phyloP scores from a whole-genome alignment of 2,113 vertebrate genomes.

The Dromaius novaehollandiae region DNA sequence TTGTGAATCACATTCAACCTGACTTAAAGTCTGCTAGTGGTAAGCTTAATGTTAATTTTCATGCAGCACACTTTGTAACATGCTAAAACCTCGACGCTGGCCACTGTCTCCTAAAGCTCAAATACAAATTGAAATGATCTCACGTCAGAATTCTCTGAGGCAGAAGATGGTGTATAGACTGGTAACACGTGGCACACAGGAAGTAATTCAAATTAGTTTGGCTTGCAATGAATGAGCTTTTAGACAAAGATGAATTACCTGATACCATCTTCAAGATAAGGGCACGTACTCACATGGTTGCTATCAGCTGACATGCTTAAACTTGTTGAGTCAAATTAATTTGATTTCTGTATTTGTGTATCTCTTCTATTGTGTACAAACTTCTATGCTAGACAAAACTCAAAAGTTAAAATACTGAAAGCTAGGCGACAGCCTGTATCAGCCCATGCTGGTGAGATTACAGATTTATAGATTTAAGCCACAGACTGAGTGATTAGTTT shows the following conservation, averaged over 20 bases:
- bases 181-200: background rate
- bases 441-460: background rate
- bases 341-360: background rate
- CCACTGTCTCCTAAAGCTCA: background rate
- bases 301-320: background rate
- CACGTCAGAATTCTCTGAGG: background rate
- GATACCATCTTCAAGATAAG: background rate
- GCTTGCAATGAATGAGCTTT: background rate
- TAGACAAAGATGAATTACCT: background rate
- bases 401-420: background rate
- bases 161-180: background rate
- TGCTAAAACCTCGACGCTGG: background rate
- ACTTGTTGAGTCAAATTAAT: background rate
- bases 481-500: background rate
- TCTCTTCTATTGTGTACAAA: no score
- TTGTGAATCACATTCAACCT: conserved; percentile 94
- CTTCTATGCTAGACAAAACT: background rate
- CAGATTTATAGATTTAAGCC: background rate
- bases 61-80: fast-evolving
- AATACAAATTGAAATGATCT: background rate
- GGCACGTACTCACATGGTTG: background rate
- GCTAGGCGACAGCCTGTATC: fast-evolving
- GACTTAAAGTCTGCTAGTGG: conserved; percentile 93
- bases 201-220: background rate
- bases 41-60: conserved; percentile 64